Evolutionary conservation across 1,140 invertebrate genomes (phyloP), one percentile per base, ranked within the genome.

Genomic region (Procambarus virginalis): DNA sequence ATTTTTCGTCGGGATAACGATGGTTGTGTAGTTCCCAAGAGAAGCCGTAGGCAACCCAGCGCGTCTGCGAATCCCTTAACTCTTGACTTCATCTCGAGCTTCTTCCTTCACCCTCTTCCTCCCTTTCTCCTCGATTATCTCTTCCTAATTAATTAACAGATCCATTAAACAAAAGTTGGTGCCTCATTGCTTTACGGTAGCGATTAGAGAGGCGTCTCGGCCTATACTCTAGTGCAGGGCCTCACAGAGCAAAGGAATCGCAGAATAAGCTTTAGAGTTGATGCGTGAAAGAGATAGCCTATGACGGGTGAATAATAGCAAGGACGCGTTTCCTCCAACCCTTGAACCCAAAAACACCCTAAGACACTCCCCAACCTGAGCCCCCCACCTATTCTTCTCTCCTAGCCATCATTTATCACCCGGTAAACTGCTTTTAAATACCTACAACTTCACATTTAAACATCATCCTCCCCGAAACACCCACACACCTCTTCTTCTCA

Each of bases 41-140:
- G 78, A 81, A 87, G 55, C 85, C 85, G 78, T 87, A 87, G 85
- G 85, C 85, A 87, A 87, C 85, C 85, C 84, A 45, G 84, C 84
- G 60, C 84, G 73, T 49, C 75, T 86, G 51, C 84, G 84, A 86
- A 77, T 64, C 73, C 84, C 84, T 48, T 77, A n/a, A 55, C 84
- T 86, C 84, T 58, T 77, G 84, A 77, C 84, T 86, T 86, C 84
- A 73, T 78, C 84, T 77, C 17, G 8, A 20, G 76, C 45, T 78
- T 86, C 64, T 86, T 8, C 46, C n/a, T 78, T 49, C 51, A 45
- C 48, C 46, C 84, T 48, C 79, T 14, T 20, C 10, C 79, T 58
- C 51, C 51, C 55, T 78, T 75, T 81, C 34, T 22, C 60, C 84
- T 45, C 73, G 34, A 76, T 85, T 76, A 85, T 75, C 48, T 20